phyloP scores from a whole-genome alignment of 2,888 invertebrate genomes.

The Trissonchulus sp. region DNA sequence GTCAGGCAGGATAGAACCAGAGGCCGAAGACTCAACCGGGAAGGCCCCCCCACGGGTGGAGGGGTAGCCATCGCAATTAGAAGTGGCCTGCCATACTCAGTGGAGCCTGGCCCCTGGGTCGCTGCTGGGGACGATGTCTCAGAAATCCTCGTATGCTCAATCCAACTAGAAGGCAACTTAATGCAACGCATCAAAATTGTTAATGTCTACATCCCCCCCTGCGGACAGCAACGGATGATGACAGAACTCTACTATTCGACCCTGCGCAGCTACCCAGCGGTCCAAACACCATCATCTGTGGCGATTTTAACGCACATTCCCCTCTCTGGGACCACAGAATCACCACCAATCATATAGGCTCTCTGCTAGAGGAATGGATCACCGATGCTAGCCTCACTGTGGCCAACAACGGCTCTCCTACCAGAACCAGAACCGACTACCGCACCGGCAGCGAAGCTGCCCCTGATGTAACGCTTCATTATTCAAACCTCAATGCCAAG shows the following conservation, averaged over 20 bases:
- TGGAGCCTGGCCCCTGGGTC: too few species aligned
- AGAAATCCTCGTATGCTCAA: background rate
- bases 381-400: background rate
- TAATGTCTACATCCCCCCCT: background rate
- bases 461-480: constrained; percentile 8
- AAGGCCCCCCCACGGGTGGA: too few species aligned
- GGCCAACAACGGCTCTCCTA: constrained; percentile 3
- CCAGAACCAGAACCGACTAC: constrained; percentile 13
- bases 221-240: constrained; percentile 1
- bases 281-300: constrained; percentile 17
- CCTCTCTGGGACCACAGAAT: constrained; percentile 22
- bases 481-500: background rate
- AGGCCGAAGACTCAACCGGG: too few species aligned
- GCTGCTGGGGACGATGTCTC: too few species aligned
- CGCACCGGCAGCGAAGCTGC: background rate
- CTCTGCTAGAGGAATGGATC: constrained; percentile 11
- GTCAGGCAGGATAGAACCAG: too few species aligned
- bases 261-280: background rate
- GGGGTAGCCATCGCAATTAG: too few species aligned
- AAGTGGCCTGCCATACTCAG: too few species aligned
- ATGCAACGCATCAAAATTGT: background rate
- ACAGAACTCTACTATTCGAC: constrained; percentile 4
- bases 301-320: constrained; percentile 14
- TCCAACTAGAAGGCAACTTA: background rate
- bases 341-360: background rate